These are phyloP conservation scores for Atethmia centrago DNA, from an alignment of 2,888 invertebrate genomes.

Conservation along the genomic window DNA sequence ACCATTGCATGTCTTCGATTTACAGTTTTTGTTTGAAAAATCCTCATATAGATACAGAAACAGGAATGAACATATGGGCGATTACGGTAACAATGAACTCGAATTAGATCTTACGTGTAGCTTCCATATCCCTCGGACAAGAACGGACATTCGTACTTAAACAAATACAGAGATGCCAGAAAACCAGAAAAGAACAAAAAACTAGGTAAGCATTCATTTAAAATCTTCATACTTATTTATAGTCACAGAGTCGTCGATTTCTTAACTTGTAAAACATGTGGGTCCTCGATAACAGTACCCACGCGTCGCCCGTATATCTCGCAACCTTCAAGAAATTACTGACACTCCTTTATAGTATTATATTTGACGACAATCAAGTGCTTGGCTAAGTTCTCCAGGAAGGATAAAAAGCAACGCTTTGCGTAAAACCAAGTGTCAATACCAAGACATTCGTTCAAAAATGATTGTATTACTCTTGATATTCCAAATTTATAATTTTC, in stretches of 20 bases:
- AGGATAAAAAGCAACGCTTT: slow-evolving; percentile 97
- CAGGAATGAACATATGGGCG: too few relatives aligned
- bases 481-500: slow-evolving; percentile 99
- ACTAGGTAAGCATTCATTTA: slow-evolving; percentile 86
- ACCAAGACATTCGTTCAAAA: slow-evolving; percentile 98
- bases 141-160: too few relatives aligned
- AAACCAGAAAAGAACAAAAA: too few relatives aligned
- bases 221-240: slow-evolving; percentile 90
- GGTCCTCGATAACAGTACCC: slow-evolving; percentile 95
- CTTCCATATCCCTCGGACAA: too few relatives aligned
- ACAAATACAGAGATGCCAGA: too few relatives aligned
- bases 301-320: slow-evolving; percentile 96
- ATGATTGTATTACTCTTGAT: slow-evolving; percentile 99
- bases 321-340: slow-evolving; percentile 97
- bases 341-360: slow-evolving; percentile 96
- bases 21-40: too few relatives aligned
- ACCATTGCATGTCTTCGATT: too few relatives aligned
- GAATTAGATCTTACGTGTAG: too few relatives aligned
- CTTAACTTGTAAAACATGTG: slow-evolving; percentile 93
- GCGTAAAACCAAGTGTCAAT: slow-evolving; percentile 99
- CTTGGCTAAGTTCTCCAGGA: slow-evolving; percentile 97
- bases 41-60: too few relatives aligned
- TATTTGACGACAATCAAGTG: slow-evolving; percentile 97
- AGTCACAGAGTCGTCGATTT: slow-evolving; percentile 88
- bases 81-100: too few relatives aligned